Evolutionary conservation across 2,797 vertebrate species (phyloP), one percentile per base, ranked within the genome.

Genomic region (Huso huso): DNA sequence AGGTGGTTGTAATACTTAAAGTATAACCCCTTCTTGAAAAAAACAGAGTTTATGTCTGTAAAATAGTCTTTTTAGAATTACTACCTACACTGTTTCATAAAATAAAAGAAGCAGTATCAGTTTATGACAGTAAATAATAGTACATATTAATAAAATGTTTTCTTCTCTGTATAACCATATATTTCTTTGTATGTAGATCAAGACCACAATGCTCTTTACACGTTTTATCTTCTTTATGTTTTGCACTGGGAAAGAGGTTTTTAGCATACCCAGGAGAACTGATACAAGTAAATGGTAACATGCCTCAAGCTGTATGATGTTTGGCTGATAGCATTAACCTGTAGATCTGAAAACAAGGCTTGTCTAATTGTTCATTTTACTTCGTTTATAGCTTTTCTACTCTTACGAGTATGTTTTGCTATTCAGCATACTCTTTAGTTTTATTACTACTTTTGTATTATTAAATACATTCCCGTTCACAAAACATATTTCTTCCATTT

Each of bases 401-500:
- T 91, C 90, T 92, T 89, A 76, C 66, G 90, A 93, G 88, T 86
- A 87, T 85, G 86, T 87, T 86, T 87, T 87, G 84, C 79, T 84
- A 89, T 87, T 89, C 87, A 87, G 88, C 89, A 85, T 88, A 82
- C 89, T 88, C 87, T 80, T 81, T 82, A 88, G 86, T 91, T 90
- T 90, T 83, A 91, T 91, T 92, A 91, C 88, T 83, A 82, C 87
- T 85, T 83, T 89, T 96, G 88, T 88, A 95, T 95, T 96, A 98
- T 96, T 98, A 91, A 98, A 92, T 86, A 84, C 86, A 85, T 81
- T 37, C 85, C 82, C 86, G 82, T 89, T 84, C 78, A 72, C 81
- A 88, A 92, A 94, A 96, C 91, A 94, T 88, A 93, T 89, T 92
- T 95, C 77, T 94, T 94, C 93, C 92, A 95, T 96, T 97, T 92